Conservation (phyloP, 2,113 vertebrate species). For the Apaloderma vittatum region DNA sequence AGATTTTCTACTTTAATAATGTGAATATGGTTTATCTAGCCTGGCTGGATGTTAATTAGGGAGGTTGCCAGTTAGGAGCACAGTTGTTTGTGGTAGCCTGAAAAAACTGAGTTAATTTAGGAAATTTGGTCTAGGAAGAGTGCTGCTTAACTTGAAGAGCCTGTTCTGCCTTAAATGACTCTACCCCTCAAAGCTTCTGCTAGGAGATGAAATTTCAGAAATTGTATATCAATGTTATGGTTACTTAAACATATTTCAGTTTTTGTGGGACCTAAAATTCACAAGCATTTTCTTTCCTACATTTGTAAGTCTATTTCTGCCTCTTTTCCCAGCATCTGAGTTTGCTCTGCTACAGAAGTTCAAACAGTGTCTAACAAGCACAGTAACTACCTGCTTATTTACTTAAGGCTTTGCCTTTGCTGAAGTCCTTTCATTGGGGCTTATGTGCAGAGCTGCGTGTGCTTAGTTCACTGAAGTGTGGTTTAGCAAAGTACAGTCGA, state of each 20-base stretch:
- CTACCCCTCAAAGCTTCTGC: not conserved
- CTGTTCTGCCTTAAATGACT: not conserved
- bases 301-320: not conserved
- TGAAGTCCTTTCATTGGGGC: not conserved
- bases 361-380: not conserved
- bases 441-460: not conserved
- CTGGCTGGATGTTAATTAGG: not conserved
- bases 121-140: not conserved
- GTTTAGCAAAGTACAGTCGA: not conserved
- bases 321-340: not conserved
- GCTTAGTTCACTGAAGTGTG: not conserved
- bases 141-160: not conserved
- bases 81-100: not conserved
- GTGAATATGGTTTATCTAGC: not conserved
- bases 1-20: not conserved
- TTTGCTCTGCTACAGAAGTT: slow-evolving; percentile 14
- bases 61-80: not conserved
- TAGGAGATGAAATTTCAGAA: not conserved
- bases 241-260: not conserved
- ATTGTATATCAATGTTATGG: not conserved
- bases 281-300: not conserved
- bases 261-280: not conserved
- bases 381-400: slow-evolving; percentile 9
- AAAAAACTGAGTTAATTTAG: not conserved
- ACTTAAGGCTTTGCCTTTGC: slow-evolving; percentile 41